Evolutionary conservation across 2,888 invertebrate genomes (phyloP).

Genomic region (Vanessa cardui): DNA sequence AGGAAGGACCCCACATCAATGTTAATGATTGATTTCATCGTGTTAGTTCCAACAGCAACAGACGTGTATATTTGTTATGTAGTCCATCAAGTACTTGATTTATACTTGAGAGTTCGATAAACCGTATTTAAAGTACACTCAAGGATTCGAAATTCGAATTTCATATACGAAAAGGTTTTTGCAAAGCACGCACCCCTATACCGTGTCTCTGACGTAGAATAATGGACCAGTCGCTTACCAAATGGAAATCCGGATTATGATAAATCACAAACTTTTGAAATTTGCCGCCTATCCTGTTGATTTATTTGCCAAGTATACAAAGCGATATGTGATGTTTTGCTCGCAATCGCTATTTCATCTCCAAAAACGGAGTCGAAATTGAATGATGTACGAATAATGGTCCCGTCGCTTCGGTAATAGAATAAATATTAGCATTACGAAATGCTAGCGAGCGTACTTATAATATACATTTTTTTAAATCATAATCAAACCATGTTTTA

Average conservation of each 20-base stretch:
- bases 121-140: slow-evolving; percentile 5
- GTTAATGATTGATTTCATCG: too few species aligned
- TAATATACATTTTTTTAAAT: too few species aligned
- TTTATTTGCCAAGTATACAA: slow-evolving; percentile 72
- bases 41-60: too few species aligned
- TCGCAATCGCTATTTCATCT: slow-evolving; percentile 39
- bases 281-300: slow-evolving; percentile 73
- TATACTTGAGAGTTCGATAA: not conserved
- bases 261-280: slow-evolving; percentile 81
- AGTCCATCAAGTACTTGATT: not conserved
- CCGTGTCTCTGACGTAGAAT: slow-evolving; percentile 78
- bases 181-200: slow-evolving; percentile 70
- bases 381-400: slow-evolving; percentile 36
- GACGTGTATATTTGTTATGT: too few species aligned
- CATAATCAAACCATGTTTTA: too few species aligned
- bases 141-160: slow-evolving; percentile 7
- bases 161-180: slow-evolving; percentile 52
- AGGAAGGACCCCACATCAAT: too few species aligned
- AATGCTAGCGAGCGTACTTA: not conserved
- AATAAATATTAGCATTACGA: slow-evolving; percentile 26
- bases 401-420: slow-evolving; percentile 27
- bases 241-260: slow-evolving; percentile 80
- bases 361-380: slow-evolving; percentile 35
- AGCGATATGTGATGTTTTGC: slow-evolving; percentile 62
- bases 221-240: slow-evolving; percentile 76